Evolutionary conservation across 2,113 vertebrate species (phyloP), one percentile per base, ranked within the genome.

Genomic region (Salminus brasiliensis): DNA sequence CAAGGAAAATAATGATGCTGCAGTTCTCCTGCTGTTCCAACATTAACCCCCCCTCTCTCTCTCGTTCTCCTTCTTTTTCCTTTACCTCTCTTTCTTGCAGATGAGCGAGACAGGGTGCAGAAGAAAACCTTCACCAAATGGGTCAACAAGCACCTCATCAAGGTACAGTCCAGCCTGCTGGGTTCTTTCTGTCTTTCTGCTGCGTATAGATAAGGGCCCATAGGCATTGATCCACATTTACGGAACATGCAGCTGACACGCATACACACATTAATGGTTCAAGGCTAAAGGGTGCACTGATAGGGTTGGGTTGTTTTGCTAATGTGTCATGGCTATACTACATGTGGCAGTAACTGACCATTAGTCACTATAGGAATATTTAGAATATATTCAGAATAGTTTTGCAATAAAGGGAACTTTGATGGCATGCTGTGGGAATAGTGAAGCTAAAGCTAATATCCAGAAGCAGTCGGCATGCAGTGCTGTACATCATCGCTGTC

Each of bases 101-200:
- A 99, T 95, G 98, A 99, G 89, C 94, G 98, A 83, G 98, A 99
- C 93, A 88, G 97, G 75, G 98, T 99, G 83, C 98, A 99, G 92
- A 99, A 99, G 95, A 99, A 99, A 92, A 99, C 98, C 2, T 99
- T 99, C 92, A 99, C 97, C 30, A 99, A 99, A 91, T 99, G 98
- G 97, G 96, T 99, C 93, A 99, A 99, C 92, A 99, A 99, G 81
- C 97, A 99, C 91, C 94, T 99, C 90, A 99, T 99, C 93, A 99
- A 99, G 96, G 98, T 99, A 90, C 43, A 89, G 21, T 36, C 49
- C 66, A 36, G 9, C 55, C 36, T 12, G 5, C 29, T 5, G 4
- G 52, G 67, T 66, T 76, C 36, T 73, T 84, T 62, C 47, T 15
- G 43, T 21, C 18, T 9, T 62, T 66, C 15, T 57, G 45, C 21